Evolutionary conservation across 2,113 vertebrate species (phyloP).

Genomic region (Vireo altiloquus): DNA sequence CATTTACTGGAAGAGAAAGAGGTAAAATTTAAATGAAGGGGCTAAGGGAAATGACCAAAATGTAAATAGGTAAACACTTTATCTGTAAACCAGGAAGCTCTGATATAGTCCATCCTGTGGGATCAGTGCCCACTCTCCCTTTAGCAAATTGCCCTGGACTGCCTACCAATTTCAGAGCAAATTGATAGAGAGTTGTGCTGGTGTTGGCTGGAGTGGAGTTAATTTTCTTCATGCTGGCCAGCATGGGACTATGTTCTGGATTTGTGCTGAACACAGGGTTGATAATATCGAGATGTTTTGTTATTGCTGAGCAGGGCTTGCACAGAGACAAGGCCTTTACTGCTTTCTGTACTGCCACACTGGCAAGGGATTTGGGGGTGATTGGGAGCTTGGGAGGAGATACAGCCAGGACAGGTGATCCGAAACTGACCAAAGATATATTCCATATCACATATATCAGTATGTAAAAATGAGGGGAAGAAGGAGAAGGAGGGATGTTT

Average conservation of each 20-base stretch:
- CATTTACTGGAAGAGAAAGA: not conserved
- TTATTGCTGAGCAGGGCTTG: not conserved
- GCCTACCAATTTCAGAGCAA: not conserved
- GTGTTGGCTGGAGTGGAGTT: not conserved
- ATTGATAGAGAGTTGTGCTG: not conserved
- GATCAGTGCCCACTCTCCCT: not conserved
- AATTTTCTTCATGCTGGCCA: not conserved
- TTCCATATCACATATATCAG: not conserved
- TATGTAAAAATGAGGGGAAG: not conserved
- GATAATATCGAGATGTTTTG: accelerated
- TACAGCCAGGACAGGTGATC: not conserved
- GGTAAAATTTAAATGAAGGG: not conserved
- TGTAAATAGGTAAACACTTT: not conserved
- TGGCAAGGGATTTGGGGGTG: not conserved
- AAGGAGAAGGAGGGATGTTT: not conserved
- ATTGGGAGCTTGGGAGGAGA: not conserved
- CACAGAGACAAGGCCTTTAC: not conserved
- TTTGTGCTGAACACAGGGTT: not conserved
- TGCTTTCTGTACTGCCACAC: not conserved
- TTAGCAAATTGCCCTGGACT: not conserved
- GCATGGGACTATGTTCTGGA: not conserved
- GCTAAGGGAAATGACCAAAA: not conserved
- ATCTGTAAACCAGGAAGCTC: not conserved
- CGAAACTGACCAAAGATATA: not conserved
- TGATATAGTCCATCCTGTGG: not conserved